These are phyloP conservation scores for Amphipoea oculea DNA, from an alignment of 2,888 invertebrate genomes.

Conservation along the genomic window DNA sequence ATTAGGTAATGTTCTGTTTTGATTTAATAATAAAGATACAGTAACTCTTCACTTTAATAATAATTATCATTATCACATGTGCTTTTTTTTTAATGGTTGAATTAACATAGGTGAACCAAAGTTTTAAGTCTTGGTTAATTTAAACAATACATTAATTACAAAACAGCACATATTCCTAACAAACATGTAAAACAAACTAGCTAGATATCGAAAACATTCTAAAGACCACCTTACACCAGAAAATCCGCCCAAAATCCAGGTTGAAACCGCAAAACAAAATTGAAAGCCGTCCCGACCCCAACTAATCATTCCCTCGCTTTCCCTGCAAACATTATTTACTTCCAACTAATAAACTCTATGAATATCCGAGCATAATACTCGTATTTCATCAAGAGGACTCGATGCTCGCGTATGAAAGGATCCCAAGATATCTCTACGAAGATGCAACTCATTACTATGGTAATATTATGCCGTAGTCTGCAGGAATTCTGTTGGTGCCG, in stretches of 20 bases:
- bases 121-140: background rate
- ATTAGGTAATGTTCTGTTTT: too few species aligned
- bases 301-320: conserved; percentile 62
- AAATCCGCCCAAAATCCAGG: conserved; percentile 42
- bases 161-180: background rate
- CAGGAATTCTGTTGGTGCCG: conserved; percentile 71
- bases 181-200: background rate
- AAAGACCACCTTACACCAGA: background rate
- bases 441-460: conserved; percentile 73
- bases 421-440: conserved; percentile 60
- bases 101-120: background rate
- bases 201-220: conserved; percentile 8
- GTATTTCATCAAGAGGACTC: conserved; percentile 62
- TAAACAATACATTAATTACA: background rate
- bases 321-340: conserved; percentile 63
- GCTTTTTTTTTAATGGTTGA: background rate
- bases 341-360: conserved; percentile 64
- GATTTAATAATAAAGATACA: background rate
- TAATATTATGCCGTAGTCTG: conserved; percentile 74
- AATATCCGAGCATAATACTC: conserved; percentile 61
- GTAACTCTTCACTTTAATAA: background rate
- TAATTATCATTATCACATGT: background rate
- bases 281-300: conserved; percentile 45
- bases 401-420: conserved; percentile 57
- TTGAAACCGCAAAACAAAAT: conserved; percentile 50